phyloP scores from a whole-genome alignment of 2,888 invertebrate genomes.

The Epicampocera succincta region DNA sequence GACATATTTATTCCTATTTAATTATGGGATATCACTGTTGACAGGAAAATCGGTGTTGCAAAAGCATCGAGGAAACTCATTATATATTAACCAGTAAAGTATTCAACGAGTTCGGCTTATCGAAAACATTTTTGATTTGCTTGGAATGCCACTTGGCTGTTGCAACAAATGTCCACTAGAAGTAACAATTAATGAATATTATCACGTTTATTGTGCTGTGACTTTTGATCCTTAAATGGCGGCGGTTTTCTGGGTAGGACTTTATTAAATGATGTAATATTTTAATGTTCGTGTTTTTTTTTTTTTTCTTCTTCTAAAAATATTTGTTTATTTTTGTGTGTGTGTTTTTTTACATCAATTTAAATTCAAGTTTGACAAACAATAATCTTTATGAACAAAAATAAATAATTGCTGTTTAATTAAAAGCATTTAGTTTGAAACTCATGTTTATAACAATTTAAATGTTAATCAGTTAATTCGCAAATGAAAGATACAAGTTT shows the following conservation, averaged over 20 bases:
- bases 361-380: constrained; percentile 57
- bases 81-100: too few species aligned
- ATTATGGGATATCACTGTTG: too few species aligned
- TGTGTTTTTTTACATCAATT: constrained; percentile 24
- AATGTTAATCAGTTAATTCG: constrained; percentile 50
- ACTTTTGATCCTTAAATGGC: constrained; percentile 65
- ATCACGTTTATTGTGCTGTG: constrained; percentile 63
- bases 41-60: too few species aligned
- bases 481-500: constrained; percentile 11
- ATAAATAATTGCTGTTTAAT: constrained; percentile 50
- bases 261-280: constrained; percentile 36
- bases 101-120: background rate
- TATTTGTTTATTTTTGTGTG: constrained; percentile 47
- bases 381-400: constrained; percentile 27
- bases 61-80: too few species aligned
- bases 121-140: background rate
- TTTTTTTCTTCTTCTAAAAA: constrained; percentile 44
- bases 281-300: constrained; percentile 13
- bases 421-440: constrained; percentile 47
- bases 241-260: constrained; percentile 51
- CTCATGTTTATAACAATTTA: constrained; percentile 29
- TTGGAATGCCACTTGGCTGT: constrained; percentile 10
- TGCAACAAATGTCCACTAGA: constrained; percentile 46
- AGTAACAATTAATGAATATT: constrained; percentile 63
- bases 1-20: too few species aligned